Evolutionary conservation across 2,797 vertebrate genomes (phyloP), one percentile per base, ranked within the genome.

Genomic region (Esox lucius): DNA sequence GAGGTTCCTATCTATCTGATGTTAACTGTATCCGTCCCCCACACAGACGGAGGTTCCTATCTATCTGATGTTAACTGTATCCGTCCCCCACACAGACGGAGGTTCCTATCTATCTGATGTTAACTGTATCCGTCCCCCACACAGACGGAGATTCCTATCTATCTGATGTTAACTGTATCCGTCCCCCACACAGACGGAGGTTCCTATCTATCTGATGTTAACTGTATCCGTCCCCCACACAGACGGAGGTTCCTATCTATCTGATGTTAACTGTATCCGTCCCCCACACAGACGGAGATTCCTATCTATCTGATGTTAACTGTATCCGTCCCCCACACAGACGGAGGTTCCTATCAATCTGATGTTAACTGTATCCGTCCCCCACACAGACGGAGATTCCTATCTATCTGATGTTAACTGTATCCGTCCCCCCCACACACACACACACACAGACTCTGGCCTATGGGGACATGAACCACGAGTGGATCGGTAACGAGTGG

Each of bases 401-500:
- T 51, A 51, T 51, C 19, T 51, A 16, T 51, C 49, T 51, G 19
- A 51, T 51, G 15, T 51, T 26, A 2, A 67, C 3, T 68, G 39
- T 26, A n/a, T 35, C 26, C n/a, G 16, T 46, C n/a, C 48, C 75
- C 68, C 59, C n/a, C n/a, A n/a, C n/a, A n/a, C n/a, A n/a, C n/a
- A n/a, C n/a, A n/a, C n/a, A n/a, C n/a, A 51, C 0, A 1, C 86
- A 96, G 95, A 96, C 95, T 0, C 76, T 96, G 85, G 95, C 95
- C 26, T 96, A 96, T 0, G 95, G 95, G 35, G 95, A 96, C 84
- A 96, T 96, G 95, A 96, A 95, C 79, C 95, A 96, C 0, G 95
- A 96, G 78, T 96, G 95, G 95, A 95, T 96, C 68, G 95, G 95
- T 24, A 96, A 96, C 0, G 93, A 96, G 78, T 96, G 95, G 95